These are phyloP conservation scores for Platichthys flesus DNA, from an alignment of 2,113 vertebrate genomes.

Conservation along the genomic window DNA sequence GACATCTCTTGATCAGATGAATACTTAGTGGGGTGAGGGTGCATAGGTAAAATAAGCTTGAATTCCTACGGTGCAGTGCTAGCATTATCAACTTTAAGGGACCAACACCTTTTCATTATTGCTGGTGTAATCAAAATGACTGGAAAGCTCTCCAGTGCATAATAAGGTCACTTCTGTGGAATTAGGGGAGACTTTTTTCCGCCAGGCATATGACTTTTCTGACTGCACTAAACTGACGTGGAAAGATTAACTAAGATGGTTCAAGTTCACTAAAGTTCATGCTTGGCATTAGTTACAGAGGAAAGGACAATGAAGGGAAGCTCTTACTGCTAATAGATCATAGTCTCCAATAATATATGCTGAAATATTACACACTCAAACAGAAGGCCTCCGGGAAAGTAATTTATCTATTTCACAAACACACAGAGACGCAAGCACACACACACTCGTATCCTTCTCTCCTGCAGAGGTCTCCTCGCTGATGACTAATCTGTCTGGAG, in stretches of 20 bases:
- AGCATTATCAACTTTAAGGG: neutral
- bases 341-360: slow-evolving; percentile 50
- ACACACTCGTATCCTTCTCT: slow-evolving; percentile 18
- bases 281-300: slow-evolving; percentile 35
- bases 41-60: neutral
- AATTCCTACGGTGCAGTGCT: neutral
- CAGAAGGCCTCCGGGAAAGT: slow-evolving; percentile 42
- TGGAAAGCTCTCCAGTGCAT: neutral
- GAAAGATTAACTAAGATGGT: slow-evolving; percentile 32
- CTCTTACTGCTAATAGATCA: slow-evolving; percentile 45
- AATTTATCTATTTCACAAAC: slow-evolving; percentile 51
- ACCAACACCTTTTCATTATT: neutral
- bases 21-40: neutral
- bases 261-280: slow-evolving; percentile 51
- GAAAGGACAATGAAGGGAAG: slow-evolving; percentile 50
- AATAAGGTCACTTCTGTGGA: slow-evolving; percentile 20
- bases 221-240: slow-evolving; percentile 21
- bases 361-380: slow-evolving; percentile 67
- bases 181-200: slow-evolving; percentile 16
- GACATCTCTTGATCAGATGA: neutral
- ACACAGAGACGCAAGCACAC: slow-evolving; percentile 23
- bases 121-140: neutral
- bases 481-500: slow-evolving; percentile 75
- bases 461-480: slow-evolving; percentile 60
- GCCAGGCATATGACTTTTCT: neutral